Base-by-base conservation (phyloP, 2,113 vertebrate species). In the Pachyramphus minor region DNA sequence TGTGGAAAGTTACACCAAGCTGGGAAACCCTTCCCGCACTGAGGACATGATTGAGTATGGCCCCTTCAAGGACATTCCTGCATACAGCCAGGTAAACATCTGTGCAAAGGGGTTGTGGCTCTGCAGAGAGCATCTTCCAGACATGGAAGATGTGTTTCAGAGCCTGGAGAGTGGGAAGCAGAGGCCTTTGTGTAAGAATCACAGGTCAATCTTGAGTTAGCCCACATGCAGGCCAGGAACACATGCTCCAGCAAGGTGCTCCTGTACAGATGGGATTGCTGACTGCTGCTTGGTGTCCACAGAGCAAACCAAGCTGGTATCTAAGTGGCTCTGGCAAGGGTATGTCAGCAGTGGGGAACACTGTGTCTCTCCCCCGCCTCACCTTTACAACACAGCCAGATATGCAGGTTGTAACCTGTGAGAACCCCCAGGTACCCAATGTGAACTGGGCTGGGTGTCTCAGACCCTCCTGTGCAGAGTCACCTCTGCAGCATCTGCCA, bases 31-130 rank as follows among this genome's bases (percentile, higher is more conserved):
- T 60, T 98, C 98, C 44, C 99, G 99, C 94, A 98, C 97, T 0
- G 99, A 99, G 31, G 99, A 99, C 86, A 67, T 96, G 41, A 98
- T 99, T 23, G 99, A 99, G 74, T 99, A 99, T 2, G 99, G 99
- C 16, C 99, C 99, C 13, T 99, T 99, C 97, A 98, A 96, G 62
- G 99, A 99, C 14, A 39, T 99, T 25, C 96, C 98, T 66, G 96
- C 99, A 0, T 99, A 99, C 73, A 99, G 98, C 90, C 98, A 99
- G 98, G 99, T 99, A 97, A 86, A 63, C 3, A 18, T 16, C 21
- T 47, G 33, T 66, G 31, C 42, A 60, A 8, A 37, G 25, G 17
- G 25, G 17, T 58, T 31, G 37, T 23, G 15, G 31, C 39, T 95
- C 41, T 92, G 84, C 30, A 72, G 49, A 47, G 42, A 74, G 50